Base-by-base conservation (phyloP, 2,888 invertebrate genomes). In the Hermaeophaga mercurialis region DNA sequence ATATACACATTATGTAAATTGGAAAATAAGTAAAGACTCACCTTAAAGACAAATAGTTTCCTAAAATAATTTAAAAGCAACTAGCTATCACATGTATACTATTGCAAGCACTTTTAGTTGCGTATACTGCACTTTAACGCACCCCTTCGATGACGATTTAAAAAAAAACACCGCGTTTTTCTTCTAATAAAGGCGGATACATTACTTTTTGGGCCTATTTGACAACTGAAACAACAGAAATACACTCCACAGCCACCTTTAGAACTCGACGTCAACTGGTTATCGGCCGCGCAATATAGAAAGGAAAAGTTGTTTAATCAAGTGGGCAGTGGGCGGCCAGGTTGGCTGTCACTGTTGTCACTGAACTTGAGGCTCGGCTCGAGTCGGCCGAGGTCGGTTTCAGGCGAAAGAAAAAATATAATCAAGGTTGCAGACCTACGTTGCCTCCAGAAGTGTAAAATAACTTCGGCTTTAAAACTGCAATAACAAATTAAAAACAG, bases 301-400 rank as follows among this genome's bases (percentile, higher is more conserved):
- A 58, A 54, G 58, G 54, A 58, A 58, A 58, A 58, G 56, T 56
- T 56, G 56, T 50, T 50, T 36, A 15, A 54, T 56, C 56, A 56
- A 50, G 58, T 58, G 49, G 49, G 48, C 58, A 36, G 48, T 45
- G 26, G 54, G 47, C 28, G 47, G 36, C 36, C 39, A 31, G 53
- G 52, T 43, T 43, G 54, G 49, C 47, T 50, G 55, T 41, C 55
- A 44, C 38, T 43, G 56, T 54, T 49, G 53, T 58, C 53, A 54
- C 54, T 58, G 61, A 56, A 58, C 55, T 56, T 55, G 49, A 49
- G 38, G 45, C 15, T 54, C 58, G 58, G 58, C 15, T 36, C 14
- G 17, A 36, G 18, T 58, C 61, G 57, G 55, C 31, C 48, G 47
- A 18, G 36, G 38, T 58, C 61, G 54, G 46, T 2, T 22, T 7